Conservation (phyloP, 2,888 invertebrate genomes). For the Pollenia amentaria region DNA sequence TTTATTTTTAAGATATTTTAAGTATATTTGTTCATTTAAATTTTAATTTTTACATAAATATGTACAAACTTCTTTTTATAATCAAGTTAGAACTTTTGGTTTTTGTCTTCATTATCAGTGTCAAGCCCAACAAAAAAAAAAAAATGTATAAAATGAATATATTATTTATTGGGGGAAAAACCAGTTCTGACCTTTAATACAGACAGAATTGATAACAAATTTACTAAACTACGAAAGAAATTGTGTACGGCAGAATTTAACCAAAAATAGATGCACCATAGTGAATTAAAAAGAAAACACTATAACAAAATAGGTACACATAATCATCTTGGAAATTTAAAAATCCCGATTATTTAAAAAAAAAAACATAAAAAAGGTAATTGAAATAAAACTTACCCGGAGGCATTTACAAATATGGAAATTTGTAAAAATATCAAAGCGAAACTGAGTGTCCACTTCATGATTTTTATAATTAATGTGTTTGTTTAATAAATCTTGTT, state of each 20-base stretch:
- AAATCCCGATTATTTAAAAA: neutral
- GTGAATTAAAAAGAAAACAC: neutral
- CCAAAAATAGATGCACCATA: conserved; percentile 4
- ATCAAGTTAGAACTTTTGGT: neutral
- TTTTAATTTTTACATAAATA: too few relatives aligned
- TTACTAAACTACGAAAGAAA: neutral
- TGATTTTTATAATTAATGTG: conserved; percentile 59
- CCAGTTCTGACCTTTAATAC: conserved; percentile 37
- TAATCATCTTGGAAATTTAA: too few relatives aligned
- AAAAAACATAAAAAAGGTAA: neutral
- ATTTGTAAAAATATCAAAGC: conserved; percentile 77
- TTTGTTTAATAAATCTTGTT: neutral
- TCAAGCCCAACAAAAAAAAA: neutral
- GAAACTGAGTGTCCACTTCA: conserved; percentile 76
- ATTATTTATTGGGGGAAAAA: conserved; percentile 42
- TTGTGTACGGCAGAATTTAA: neutral
- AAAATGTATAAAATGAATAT: neutral
- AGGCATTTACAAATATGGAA: conserved; percentile 76
- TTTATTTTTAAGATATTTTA: too few relatives aligned
- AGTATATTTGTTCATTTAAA: too few relatives aligned
- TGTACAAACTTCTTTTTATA: neutral
- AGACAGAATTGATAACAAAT: conserved; percentile 1
- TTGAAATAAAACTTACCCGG: conserved; percentile 78
- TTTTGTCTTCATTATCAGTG: neutral
- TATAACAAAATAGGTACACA: neutral